Conservation (phyloP, 2,888 invertebrate genomes). For the Lacanobia wlatinum region DNA sequence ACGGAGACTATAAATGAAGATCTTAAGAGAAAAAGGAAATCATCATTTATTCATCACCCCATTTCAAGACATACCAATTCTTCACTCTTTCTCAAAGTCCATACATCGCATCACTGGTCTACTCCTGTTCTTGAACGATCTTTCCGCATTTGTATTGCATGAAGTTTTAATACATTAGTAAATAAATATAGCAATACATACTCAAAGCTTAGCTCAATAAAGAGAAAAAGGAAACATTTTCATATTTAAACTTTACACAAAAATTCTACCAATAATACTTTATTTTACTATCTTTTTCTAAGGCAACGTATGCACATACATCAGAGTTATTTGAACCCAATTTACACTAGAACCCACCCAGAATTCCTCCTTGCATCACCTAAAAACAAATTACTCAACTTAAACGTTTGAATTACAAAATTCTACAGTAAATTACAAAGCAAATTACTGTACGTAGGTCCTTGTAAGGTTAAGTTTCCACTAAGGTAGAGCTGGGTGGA, state of each 20-base stretch:
- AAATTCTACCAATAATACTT: neutral
- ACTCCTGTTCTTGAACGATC: neutral
- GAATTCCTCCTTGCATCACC: conserved; percentile 27
- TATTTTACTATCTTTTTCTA: neutral
- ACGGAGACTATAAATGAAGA: no score
- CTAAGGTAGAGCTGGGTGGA: neutral
- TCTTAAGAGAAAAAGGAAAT: neutral
- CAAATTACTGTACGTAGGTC: conserved; percentile 43
- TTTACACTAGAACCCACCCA: conserved; percentile 18
- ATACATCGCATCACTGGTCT: neutral
- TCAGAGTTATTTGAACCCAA: conserved; percentile 30
- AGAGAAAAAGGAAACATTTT: neutral
- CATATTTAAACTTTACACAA: neutral
- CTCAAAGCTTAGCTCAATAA: no score
- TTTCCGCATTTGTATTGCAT: no score
- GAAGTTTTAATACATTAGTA: no score
- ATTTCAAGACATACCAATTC: no score
- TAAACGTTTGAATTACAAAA: conserved; percentile 55
- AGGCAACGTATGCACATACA: conserved; percentile 8
- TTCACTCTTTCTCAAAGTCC: neutral
- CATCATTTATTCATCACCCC: neutral
- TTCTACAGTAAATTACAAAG: conserved; percentile 56
- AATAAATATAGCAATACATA: no score
- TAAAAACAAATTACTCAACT: conserved; percentile 52
- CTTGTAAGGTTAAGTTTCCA: neutral